Percentiles rank a stretch among this genome's conserved stretches.
Conservation (phyloP, 2,113 vertebrate genomes). For the Gymnogyps californianus region DNA sequence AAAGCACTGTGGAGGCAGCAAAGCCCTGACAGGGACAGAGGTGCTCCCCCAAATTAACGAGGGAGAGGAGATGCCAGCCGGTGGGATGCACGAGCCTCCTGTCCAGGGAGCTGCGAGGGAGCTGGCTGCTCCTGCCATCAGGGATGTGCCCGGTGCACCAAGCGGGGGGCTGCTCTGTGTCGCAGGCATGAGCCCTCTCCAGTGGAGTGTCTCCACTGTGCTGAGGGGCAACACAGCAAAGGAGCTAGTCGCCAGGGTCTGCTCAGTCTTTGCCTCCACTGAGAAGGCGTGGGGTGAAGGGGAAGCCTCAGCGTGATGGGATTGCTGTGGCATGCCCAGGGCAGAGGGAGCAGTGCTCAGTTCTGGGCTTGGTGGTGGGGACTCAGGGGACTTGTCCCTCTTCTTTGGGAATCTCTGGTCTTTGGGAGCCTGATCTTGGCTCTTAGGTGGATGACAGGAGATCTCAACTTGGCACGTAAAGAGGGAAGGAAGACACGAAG, state of each 20-base stretch:
- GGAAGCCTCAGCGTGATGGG: not conserved
- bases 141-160: not conserved
- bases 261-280: not conserved
- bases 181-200: fast-evolving
- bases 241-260: fast-evolving
- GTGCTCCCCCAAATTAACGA: not conserved
- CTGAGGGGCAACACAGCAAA: not conserved
- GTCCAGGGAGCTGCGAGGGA: not conserved
- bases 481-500: not conserved
- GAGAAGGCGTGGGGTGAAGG: fast-evolving
- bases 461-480: not conserved
- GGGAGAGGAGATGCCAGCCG: not conserved
- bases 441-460: not conserved
- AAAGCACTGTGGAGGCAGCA: not conserved
- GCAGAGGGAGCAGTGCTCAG: not conserved
- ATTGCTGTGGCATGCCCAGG: not conserved
- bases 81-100: fast-evolving
- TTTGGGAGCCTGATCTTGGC: not conserved
- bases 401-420: not conserved
- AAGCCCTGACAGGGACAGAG: not conserved
- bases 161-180: fast-evolving
- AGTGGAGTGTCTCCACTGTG: not conserved
- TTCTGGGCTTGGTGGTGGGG: not conserved
- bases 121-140: not conserved
- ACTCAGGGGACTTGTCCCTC: fast-evolving